phyloP scores from a whole-genome alignment of 2,888 invertebrate genomes.

The Eilema sororculum region DNA sequence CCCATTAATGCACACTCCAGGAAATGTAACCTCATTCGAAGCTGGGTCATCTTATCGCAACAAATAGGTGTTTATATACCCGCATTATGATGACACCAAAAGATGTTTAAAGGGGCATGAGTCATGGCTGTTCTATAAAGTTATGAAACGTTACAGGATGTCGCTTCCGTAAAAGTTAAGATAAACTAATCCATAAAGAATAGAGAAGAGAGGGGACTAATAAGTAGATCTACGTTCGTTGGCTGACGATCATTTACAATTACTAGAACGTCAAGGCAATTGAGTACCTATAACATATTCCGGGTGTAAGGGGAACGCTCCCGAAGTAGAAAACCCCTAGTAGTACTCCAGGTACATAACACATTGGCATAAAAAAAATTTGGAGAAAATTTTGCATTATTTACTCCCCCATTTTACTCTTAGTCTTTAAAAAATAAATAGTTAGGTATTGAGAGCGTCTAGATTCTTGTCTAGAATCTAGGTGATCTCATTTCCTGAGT shows the following conservation, averaged over 20 bases:
- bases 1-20: conserved; percentile 30
- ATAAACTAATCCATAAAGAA: neutral
- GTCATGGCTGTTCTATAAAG: neutral
- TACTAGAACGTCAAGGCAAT: no score
- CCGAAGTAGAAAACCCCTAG: no score
- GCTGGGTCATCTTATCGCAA: conserved; percentile 52
- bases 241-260: no score
- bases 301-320: no score
- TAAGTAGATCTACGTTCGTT: no score
- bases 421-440: no score
- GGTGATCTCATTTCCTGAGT: neutral
- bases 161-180: neutral
- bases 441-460: no score
- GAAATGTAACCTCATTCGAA: conserved; percentile 55
- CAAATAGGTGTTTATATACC: conserved; percentile 29
- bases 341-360: no score
- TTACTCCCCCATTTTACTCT: no score
- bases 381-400: no score
- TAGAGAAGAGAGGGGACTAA: neutral
- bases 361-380: no score
- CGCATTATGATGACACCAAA: neutral
- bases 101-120: neutral
- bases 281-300: no score
- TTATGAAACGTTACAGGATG: neutral
- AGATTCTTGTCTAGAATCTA: neutral